Percentiles rank a stretch among this genome's conserved stretches.
phyloP scores from a whole-genome alignment of 2,113 vertebrate genomes.

The Anas platyrhynchos region DNA sequence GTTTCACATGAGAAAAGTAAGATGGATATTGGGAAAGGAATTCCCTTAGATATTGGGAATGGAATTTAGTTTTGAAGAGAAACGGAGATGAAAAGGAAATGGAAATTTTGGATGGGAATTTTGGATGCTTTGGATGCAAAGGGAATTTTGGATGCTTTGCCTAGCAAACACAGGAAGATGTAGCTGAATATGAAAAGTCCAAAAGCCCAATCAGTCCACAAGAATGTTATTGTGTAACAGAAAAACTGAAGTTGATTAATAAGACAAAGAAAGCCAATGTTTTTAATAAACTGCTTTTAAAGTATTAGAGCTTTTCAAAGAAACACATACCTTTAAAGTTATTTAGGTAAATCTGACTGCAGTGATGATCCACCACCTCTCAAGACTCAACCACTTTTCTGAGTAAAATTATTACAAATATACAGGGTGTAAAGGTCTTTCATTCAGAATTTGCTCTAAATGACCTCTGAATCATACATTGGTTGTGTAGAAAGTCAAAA shows the following conservation, averaged over 20 bases:
- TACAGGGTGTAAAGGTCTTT: background rate
- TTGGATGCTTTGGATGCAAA: background rate
- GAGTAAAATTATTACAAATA: background rate
- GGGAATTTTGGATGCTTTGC: background rate
- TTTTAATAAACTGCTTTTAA: background rate
- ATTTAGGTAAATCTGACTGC: background rate
- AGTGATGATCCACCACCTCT: background rate
- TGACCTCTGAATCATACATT: background rate
- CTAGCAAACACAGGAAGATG: background rate
- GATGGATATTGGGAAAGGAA: background rate
- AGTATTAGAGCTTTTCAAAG: background rate
- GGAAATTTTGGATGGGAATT: background rate
- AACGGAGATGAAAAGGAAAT: background rate
- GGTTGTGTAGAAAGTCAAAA: background rate
- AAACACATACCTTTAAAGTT: background rate
- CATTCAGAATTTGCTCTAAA: conserved; percentile 8
- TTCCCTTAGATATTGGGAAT: background rate
- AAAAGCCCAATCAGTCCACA: background rate
- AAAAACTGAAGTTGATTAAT: background rate
- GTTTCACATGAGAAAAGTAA: background rate
- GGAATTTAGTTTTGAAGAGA: background rate
- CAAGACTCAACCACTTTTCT: background rate
- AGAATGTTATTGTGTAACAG: background rate
- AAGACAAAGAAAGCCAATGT: background rate
- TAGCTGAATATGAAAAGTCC: background rate